A percentile compares a stretch with the other conserved stretches of the same genome.
phyloP scores from a whole-genome alignment of 2,113 vertebrate genomes.

The Gambusia holbrooki region DNA sequence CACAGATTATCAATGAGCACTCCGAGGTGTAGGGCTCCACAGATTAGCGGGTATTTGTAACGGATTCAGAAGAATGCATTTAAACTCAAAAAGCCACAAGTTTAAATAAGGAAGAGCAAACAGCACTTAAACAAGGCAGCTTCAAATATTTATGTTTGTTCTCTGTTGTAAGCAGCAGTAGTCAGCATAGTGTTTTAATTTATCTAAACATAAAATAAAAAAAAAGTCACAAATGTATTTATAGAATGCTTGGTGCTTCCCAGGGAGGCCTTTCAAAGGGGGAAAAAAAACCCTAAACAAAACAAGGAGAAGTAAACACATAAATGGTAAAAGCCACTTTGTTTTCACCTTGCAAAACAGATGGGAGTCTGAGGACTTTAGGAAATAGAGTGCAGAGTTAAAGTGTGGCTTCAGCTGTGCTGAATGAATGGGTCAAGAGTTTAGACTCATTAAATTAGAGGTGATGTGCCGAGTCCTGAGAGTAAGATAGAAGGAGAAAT shows the following conservation, averaged over 20 bases:
- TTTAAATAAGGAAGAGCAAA: conserved; percentile 23
- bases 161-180: conserved; percentile 1
- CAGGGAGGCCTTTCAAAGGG: conserved; percentile 14
- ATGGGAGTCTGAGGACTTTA: conserved; percentile 10
- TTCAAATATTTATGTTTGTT: conserved; percentile 28
- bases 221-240: conserved; percentile 15
- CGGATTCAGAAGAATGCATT: conserved; percentile 1
- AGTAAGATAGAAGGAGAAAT: neutral
- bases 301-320: conserved; percentile 5
- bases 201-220: neutral
- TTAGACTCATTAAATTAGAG: conserved; percentile 45
- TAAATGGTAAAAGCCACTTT: conserved; percentile 2
- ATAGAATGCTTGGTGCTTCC: conserved; percentile 13
- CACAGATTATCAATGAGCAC: neutral
- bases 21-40: neutral
- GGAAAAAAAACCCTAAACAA: neutral
- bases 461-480: conserved; percentile 9
- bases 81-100: neutral
- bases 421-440: conserved; percentile 39
- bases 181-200: conserved; percentile 11
- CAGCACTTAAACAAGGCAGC: conserved; percentile 1
- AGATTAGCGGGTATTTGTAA: conserved; percentile 26
- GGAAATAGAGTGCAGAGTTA: conserved; percentile 20
- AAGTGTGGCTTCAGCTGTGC: conserved; percentile 25
- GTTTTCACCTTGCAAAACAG: conserved; percentile 13